These are phyloP conservation scores for Rhogogaster chlorosoma DNA, from an alignment of 2,888 invertebrate genomes.

Conservation along the genomic window DNA sequence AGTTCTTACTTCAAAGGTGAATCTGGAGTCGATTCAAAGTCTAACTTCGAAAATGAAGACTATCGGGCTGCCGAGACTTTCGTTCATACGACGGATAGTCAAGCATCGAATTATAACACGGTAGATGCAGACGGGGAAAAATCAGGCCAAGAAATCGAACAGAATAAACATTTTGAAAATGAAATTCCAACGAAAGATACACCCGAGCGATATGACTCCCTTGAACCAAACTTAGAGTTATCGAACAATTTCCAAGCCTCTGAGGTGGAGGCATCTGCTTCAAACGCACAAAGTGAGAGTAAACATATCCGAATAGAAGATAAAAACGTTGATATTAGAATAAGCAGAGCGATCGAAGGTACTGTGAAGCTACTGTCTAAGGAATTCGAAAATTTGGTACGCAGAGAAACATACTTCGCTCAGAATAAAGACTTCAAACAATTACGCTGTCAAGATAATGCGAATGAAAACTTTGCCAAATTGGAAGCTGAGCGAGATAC, in stretches of 20 bases:
- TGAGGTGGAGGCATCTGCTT: conserved; percentile 47
- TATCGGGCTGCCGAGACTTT: not conserved
- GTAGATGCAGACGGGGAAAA: not conserved
- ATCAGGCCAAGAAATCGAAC: conserved; percentile 24
- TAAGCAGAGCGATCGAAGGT: conserved; percentile 73
- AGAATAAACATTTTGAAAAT: conserved; percentile 61
- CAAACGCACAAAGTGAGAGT: conserved; percentile 49
- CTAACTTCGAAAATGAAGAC: conserved; percentile 5
- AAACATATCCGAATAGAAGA: conserved; percentile 41
- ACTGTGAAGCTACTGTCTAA: conserved; percentile 73
- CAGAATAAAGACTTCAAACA: conserved; percentile 65
- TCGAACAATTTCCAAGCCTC: conserved; percentile 54
- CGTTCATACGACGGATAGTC: not conserved
- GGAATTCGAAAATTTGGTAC: conserved; percentile 73
- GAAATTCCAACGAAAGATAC: conserved; percentile 70
- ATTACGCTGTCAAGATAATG: conserved; percentile 59
- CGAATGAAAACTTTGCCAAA: conserved; percentile 67
- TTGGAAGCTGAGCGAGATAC: conserved; percentile 70
- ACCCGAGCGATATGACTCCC: conserved; percentile 69
- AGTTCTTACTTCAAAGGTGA: conserved; percentile 19
- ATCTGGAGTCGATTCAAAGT: conserved; percentile 28
- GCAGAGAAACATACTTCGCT: conserved; percentile 69
- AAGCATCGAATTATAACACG: not conserved
- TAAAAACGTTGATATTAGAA: conserved; percentile 67
- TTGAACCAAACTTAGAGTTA: conserved; percentile 63